Conservation (phyloP, 37 sponge, comb jelly and placozoan genomes). For the Theonella swinhoei region DNA sequence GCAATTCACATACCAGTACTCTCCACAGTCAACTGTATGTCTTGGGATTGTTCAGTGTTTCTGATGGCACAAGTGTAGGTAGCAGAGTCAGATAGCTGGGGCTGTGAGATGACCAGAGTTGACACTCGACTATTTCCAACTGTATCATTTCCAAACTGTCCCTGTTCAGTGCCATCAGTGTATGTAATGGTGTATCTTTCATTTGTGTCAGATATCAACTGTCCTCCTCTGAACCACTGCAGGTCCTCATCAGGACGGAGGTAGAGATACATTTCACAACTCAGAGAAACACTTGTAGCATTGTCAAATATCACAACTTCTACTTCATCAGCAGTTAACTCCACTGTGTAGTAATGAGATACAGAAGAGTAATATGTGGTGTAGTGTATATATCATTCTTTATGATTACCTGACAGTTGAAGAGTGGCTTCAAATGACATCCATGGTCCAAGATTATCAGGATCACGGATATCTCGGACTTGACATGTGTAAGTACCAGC, state of each 20-base stretch:
- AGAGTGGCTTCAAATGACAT: neutral
- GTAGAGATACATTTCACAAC: constrained; percentile 47
- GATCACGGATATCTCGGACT: neutral
- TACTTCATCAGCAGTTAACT: no score
- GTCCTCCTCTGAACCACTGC: constrained; percentile 31
- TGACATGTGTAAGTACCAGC: constrained; percentile 22
- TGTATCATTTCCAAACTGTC: neutral
- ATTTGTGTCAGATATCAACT: neutral
- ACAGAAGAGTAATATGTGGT: neutral
- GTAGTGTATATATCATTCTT: neutral
- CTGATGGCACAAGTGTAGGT: constrained; percentile 40
- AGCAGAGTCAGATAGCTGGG: constrained; percentile 34
- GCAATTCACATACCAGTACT: neutral
- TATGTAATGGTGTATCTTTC: constrained; percentile 3
- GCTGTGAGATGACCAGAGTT: constrained; percentile 23
- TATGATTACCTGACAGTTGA: neutral
- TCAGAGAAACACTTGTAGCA: no score
- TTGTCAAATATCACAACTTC: no score
- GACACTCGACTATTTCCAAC: neutral
- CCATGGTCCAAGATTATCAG: neutral
- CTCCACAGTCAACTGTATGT: constrained; percentile 11
- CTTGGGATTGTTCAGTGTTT: constrained; percentile 14
- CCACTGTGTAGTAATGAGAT: neutral
- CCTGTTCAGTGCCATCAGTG: neutral
- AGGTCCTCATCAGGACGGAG: constrained; percentile 27